Conservation (phyloP, 1,140 invertebrate genomes). For the Asobara japonica region DNA sequence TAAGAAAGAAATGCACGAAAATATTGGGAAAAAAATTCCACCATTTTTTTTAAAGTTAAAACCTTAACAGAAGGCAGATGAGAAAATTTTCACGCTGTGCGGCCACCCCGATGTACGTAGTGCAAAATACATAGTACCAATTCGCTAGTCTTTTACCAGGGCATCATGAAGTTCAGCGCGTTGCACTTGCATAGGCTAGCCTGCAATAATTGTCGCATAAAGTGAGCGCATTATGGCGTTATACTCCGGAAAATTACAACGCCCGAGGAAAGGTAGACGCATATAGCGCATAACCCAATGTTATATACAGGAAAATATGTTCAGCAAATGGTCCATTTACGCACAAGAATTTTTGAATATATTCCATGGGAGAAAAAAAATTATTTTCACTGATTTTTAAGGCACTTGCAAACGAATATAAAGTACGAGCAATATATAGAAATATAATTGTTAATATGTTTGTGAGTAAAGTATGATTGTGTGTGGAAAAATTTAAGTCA, state of each 20-base stretch:
- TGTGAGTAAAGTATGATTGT: too few relatives aligned
- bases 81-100: slow-evolving; percentile 61
- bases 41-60: too few relatives aligned
- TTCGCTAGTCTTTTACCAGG: background rate
- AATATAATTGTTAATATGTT: too few relatives aligned
- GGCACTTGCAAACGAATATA: too few relatives aligned
- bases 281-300: background rate
- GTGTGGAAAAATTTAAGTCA: too few relatives aligned
- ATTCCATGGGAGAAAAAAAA: background rate
- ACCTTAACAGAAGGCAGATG: slow-evolving; percentile 36
- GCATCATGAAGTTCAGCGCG: slow-evolving; percentile 9
- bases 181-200: slow-evolving; percentile 46
- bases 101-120: slow-evolving; percentile 53
- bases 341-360: background rate
- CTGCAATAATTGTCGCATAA: slow-evolving; percentile 64
- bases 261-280: slow-evolving; percentile 33
- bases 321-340: background rate
- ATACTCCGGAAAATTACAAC: slow-evolving; percentile 52
- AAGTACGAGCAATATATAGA: too few relatives aligned
- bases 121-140: slow-evolving; percentile 32
- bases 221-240: slow-evolving; percentile 62
- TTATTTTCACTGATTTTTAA: too few relatives aligned
- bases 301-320: background rate
- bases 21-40: background rate
- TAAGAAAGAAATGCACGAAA: too few relatives aligned